Base-by-base conservation (phyloP, 2,888 invertebrate genomes). In the Leptopilina myrica region DNA sequence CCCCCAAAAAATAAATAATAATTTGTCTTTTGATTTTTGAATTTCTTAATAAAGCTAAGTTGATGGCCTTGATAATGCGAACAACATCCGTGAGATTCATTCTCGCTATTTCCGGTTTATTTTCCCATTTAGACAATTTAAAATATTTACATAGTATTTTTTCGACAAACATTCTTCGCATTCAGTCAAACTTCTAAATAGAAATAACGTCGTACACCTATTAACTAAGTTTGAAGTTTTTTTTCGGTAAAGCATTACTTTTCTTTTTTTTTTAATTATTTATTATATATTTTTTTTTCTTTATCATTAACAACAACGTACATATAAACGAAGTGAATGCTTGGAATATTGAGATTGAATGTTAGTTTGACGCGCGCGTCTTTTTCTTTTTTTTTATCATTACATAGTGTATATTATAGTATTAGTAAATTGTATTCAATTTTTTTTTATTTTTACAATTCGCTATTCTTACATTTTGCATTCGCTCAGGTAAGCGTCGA, bases 241-340 rank as follows among this genome's bases (percentile, higher is more conserved):
- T 49, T 89, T 89, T 90, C 89, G 87, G 86, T 90, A 89, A 90
- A 90, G 89, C 90, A 86, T 89, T 89, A 89, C 86, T 89, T 88
- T 86, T 89, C 33, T 87, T 87, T 88, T 86, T 88, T 86, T 86
- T 11, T 49, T 49, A 49, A 11, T 49, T 49, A 49, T 49, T 49
- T 49, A 49, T 49, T 49, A 49, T 49, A 49, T 49, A 49, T 49
- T 83, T 82, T 78, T 82, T 64, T 84, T 82, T 76, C 66, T 85
- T 85, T 88, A 87, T 87, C 85, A 88, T 88, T 89, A 89, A 88
- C 89, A 90, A 90, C 89, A 89, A 89, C 89, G 87, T 89, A 90
- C 89, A 88, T 88, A 86, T 90, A 89, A 90, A 88, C 88, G 88
- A 90, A 90, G 86, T 89, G 88, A 87, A 89, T 89, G 88, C 88